Evolutionary conservation across 2,113 vertebrate species (phyloP), one percentile per base, ranked within the genome.

Genomic region (Lasiurus borealis): DNA sequence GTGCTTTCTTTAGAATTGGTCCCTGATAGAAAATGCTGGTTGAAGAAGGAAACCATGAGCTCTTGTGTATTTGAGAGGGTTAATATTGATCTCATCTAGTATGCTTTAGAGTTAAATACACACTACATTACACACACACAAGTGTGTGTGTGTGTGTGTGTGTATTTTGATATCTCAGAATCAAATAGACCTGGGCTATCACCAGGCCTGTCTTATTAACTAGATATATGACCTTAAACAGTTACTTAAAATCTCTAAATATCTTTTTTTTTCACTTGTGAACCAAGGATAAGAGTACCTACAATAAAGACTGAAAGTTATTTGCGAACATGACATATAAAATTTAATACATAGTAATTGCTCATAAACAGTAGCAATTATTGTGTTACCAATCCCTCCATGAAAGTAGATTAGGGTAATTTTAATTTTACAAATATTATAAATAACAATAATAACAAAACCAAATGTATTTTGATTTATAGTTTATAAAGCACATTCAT

Each of bases 241-340:
- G 19, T 50, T 75, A n/a, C n/a, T n/a, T n/a, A 66, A 88, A 80
- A 34, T 72, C 29, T 83, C 52, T 82, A 81, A 68, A 10, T 18
- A 88, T 77, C 31, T 34, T 46, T 73, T 59, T 36, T 88, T 93
- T 87, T 83, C 5, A 76, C 64, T 31, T 84, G 19, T 80, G 89
- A 90, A 81, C 23, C 62, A n/a, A 11, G 34, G 6, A n/a, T 40
- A 76, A 46, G 19, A 78, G 54, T 69, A 71, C 8, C 80, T 46
- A 88, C 21, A 23, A 66, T 36, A 71, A 90, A 19, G 25, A 19
- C 7, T 48, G 23, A 71, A 91, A 64, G 29, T 76, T 94, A 59
- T n/a, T 2, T 77, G 52, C 52, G n/a, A 91, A 91, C 27, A 81
- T 62, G 52, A 75, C 8, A 66, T 23, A 23, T 4, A 85, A 2